Conservation (phyloP, 2,888 invertebrate genomes). For the Caenorhabditis auriculariae region DNA sequence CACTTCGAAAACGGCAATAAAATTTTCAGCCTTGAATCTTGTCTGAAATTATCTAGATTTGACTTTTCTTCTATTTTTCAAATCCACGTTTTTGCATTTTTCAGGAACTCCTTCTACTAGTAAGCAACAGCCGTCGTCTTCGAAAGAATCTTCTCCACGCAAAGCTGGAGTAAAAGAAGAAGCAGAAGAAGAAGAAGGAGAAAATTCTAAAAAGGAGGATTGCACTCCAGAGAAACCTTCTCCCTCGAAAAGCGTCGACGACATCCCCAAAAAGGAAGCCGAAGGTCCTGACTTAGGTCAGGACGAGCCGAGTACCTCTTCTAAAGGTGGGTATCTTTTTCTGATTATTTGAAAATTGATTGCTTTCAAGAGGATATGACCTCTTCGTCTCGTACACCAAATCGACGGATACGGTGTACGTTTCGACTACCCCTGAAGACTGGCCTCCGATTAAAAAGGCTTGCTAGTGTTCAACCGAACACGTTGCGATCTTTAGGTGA, state of each 20-base stretch:
- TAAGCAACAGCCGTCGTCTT: conserved; percentile 2
- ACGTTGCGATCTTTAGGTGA: conserved; percentile 33
- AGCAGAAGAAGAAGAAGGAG: too few species aligned
- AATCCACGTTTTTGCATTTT: too few species aligned
- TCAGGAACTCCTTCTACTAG: too few species aligned
- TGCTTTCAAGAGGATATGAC: too few species aligned
- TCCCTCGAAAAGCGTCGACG: conserved; percentile 15
- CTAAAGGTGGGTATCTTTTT: too few species aligned
- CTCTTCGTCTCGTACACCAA: conserved; percentile 2
- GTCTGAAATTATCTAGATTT: too few species aligned
- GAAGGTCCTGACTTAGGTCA: neutral
- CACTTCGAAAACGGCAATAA: too few species aligned
- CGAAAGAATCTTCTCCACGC: neutral
- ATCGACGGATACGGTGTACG: conserved; percentile 15
- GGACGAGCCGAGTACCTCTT: neutral
- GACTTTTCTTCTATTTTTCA: too few species aligned
- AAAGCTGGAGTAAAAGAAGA: too few species aligned
- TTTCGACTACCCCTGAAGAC: conserved; percentile 31
- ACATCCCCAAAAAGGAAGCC: conserved; percentile 8
- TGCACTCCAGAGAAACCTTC: neutral
- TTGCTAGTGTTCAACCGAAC: conserved; percentile 38
- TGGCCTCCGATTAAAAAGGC: conserved; percentile 38
- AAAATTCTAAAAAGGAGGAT: neutral
- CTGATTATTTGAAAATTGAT: too few species aligned
- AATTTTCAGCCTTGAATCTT: too few species aligned